Evolutionary conservation across 2,888 invertebrate species (phyloP).

Genomic region (Tenthredo mesomela): DNA sequence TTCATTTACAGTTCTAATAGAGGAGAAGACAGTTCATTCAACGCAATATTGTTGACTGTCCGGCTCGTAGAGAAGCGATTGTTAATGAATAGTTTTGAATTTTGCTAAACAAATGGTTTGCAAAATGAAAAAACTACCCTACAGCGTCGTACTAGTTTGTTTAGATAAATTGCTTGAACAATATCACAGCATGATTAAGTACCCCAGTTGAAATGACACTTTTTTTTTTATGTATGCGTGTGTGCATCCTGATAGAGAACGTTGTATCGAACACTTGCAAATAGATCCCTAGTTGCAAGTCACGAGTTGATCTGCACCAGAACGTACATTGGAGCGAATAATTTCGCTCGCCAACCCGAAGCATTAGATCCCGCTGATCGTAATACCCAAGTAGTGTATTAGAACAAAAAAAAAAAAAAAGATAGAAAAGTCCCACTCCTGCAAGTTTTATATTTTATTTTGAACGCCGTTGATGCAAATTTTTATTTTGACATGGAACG

Average conservation of each 20-base stretch:
- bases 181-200: constrained; percentile 29
- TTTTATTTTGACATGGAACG: constrained; percentile 26
- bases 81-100: constrained; percentile 23
- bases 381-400: constrained; percentile 2
- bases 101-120: constrained; percentile 1
- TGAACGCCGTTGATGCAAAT: constrained; percentile 28
- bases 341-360: constrained; percentile 14
- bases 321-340: constrained; percentile 18
- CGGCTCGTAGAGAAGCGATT: not conserved
- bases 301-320: constrained; percentile 49
- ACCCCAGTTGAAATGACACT: constrained; percentile 12
- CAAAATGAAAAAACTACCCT: not conserved
- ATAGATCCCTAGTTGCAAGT: constrained; percentile 40
- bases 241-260: constrained; percentile 22
- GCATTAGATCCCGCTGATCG: constrained; percentile 29
- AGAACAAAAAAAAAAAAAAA: constrained; percentile 10
- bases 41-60: not conserved
- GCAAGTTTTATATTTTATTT: constrained; percentile 14
- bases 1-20: not conserved
- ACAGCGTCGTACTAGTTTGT: constrained; percentile 7
- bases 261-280: constrained; percentile 18
- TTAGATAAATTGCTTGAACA: constrained; percentile 33
- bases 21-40: not conserved
- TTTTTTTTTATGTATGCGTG: not conserved
- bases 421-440: not conserved